phyloP scores from a whole-genome alignment of 2,113 vertebrate genomes.

The Haemorhous mexicanus region DNA sequence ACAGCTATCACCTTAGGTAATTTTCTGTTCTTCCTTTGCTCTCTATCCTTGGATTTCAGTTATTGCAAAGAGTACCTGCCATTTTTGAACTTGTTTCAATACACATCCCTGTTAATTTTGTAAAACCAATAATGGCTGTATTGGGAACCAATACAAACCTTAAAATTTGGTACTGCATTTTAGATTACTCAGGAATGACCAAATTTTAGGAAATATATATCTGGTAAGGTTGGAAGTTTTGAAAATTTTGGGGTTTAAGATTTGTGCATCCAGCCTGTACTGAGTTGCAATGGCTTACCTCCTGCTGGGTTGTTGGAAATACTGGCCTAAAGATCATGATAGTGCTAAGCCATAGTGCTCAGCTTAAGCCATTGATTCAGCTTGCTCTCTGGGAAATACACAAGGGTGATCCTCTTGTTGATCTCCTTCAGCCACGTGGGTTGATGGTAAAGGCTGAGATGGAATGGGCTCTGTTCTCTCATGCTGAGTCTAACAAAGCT shows the following conservation, averaged over 20 bases:
- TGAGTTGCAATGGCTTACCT: not conserved
- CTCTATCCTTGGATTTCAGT: not conserved
- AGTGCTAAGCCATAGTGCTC: not conserved
- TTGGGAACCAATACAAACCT: not conserved
- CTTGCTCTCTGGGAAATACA: not conserved
- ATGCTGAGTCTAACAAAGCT: not conserved
- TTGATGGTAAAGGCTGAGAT: fast-evolving
- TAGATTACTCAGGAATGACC: not conserved
- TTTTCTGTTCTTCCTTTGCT: not conserved
- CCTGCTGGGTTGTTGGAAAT: not conserved
- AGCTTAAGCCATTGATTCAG: not conserved
- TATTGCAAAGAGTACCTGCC: not conserved
- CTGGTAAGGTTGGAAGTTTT: not conserved
- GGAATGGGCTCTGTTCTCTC: not conserved
- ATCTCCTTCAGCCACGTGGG: not conserved
- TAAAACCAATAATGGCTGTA: not conserved
- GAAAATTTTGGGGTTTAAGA: not conserved
- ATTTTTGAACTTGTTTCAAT: not conserved
- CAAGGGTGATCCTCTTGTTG: not conserved
- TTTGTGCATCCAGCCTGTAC: fast-evolving
- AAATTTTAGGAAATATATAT: fast-evolving
- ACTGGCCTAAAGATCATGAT: not conserved
- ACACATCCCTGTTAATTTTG: not conserved
- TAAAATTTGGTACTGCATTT: not conserved
- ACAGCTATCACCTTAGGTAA: not conserved